Evolutionary conservation across 2,888 invertebrate species (phyloP).

Genomic region (Sceliomorpha sp.): DNA sequence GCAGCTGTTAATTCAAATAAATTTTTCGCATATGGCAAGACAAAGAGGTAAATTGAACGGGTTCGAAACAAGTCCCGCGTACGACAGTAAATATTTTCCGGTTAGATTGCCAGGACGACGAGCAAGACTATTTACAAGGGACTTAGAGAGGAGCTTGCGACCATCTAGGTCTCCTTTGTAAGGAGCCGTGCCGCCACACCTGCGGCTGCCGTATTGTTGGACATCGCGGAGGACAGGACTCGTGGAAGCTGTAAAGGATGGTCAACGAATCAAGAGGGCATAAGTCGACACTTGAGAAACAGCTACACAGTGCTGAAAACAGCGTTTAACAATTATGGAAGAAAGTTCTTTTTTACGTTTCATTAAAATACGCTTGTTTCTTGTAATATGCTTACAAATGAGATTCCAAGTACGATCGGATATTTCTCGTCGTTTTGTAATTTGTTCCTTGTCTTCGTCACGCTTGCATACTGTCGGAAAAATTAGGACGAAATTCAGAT

Average conservation of each 20-base stretch:
- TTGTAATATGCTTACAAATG: too few relatives aligned
- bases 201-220: conserved; percentile 56
- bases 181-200: conserved; percentile 68
- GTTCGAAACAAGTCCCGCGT: conserved; percentile 29
- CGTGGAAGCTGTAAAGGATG: conserved; percentile 29
- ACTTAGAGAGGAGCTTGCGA: conserved; percentile 61
- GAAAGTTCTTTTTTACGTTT: too few relatives aligned
- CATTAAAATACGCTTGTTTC: too few relatives aligned
- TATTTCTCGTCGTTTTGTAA: too few relatives aligned
- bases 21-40: conserved; percentile 10
- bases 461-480: too few relatives aligned
- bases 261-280: conserved; percentile 24
- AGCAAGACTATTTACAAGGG: conserved; percentile 51
- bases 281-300: conserved; percentile 3
- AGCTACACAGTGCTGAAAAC: conserved; percentile 8
- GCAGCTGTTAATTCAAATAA: too few relatives aligned
- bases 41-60: conserved; percentile 40
- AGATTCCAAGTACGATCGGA: too few relatives aligned
- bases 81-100: conserved; percentile 15
- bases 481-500: too few relatives aligned
- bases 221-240: conserved; percentile 14
- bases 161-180: conserved; percentile 68
- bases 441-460: too few relatives aligned
- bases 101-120: conserved; percentile 18
- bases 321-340: conserved; percentile 9